Percentiles rank a stretch among this genome's conserved stretches.
Evolutionary conservation across 2,113 vertebrate genomes (phyloP).

Genomic region (Ceyx cyanopectus): DNA sequence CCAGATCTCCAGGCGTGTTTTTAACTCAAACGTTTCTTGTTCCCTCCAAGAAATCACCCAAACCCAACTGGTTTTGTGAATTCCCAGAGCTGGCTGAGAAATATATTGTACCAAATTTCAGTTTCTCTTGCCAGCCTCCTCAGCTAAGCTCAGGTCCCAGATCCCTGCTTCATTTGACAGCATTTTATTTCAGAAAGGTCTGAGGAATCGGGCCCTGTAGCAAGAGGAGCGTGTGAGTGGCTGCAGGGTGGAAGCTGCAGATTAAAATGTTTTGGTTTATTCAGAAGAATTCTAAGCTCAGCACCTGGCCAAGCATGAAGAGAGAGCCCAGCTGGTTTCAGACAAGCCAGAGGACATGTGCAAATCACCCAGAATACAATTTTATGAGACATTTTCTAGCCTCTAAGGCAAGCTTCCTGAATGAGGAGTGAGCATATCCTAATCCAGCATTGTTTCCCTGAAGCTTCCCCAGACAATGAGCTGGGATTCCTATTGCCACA

Average conservation of each 20-base stretch:
- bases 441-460: not conserved
- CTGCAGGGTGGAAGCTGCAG: not conserved
- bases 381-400: not conserved
- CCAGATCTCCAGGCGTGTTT: not conserved
- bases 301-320: constrained; percentile 12
- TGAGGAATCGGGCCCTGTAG: not conserved
- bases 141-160: not conserved
- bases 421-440: not conserved
- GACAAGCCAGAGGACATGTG: not conserved
- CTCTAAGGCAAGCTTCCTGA: not conserved
- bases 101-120: not conserved
- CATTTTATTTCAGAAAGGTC: not conserved
- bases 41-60: not conserved
- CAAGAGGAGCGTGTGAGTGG: not conserved
- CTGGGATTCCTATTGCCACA: not conserved
- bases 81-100: not conserved
- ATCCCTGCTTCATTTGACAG: not conserved
- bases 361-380: not conserved
- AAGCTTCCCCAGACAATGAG: not conserved
- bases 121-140: not conserved
- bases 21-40: not conserved
- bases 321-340: not conserved
- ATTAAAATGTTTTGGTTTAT: not conserved
- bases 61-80: not conserved
- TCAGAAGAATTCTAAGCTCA: constrained; percentile 5